phyloP scores from a whole-genome alignment of 2,888 invertebrate species.

The Arenicola marina region DNA sequence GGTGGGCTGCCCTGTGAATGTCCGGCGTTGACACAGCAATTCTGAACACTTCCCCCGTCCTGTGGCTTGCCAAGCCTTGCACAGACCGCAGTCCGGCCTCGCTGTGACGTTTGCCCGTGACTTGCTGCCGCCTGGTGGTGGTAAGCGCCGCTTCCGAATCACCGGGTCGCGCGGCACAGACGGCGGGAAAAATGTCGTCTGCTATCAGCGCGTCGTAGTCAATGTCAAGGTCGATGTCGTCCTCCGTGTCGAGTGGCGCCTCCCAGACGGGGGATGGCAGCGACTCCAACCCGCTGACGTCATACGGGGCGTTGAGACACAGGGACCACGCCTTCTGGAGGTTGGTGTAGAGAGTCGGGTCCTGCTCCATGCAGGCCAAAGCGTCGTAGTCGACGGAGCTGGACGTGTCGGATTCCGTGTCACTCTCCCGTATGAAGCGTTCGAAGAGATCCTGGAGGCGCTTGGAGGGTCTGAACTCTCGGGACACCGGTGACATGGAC shows the following conservation, averaged over 20 bases:
- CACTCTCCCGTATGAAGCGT: slow-evolving; percentile 14
- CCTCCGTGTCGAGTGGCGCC: not conserved
- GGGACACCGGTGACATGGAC: slow-evolving; percentile 3
- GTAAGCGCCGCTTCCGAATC: too few relatives aligned
- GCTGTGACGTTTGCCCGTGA: too few relatives aligned
- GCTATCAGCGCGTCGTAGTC: not conserved
- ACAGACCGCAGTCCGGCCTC: too few relatives aligned
- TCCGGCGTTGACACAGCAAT: too few relatives aligned
- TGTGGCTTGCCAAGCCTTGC: too few relatives aligned
- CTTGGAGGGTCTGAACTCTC: slow-evolving; percentile 8
- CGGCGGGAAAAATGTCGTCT: not conserved
- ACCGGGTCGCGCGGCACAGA: too few relatives aligned
- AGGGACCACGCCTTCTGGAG: not conserved
- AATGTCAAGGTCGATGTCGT: not conserved
- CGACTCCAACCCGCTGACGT: not conserved
- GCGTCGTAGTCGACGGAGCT: slow-evolving; percentile 26
- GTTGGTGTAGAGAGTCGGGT: not conserved
- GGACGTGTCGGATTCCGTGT: not conserved
- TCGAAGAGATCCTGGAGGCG: slow-evolving; percentile 19
- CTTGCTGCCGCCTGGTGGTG: too few relatives aligned
- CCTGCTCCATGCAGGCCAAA: slow-evolving; percentile 8
- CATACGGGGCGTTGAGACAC: not conserved
- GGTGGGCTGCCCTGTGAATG: too few relatives aligned
- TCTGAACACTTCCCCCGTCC: too few relatives aligned
- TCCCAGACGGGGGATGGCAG: not conserved